Conservation (phyloP, 2,113 vertebrate species). For the Numenius arquata region DNA sequence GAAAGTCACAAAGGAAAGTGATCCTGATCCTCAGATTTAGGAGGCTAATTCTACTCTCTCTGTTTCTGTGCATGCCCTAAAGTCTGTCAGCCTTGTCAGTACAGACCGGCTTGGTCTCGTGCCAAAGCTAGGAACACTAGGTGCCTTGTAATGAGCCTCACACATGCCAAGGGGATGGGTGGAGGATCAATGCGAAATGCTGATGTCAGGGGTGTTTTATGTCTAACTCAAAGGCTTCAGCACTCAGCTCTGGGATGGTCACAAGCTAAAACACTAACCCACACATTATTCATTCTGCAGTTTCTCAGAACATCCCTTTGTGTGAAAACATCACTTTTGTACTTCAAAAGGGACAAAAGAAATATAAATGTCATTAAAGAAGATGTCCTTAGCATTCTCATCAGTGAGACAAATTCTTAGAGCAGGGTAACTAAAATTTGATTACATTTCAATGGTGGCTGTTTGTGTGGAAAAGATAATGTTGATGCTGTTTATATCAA, state of each 20-base stretch:
- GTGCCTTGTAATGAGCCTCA: conserved; percentile 4
- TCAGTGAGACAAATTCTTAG: background rate
- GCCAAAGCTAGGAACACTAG: conserved; percentile 38
- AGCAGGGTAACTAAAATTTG: background rate
- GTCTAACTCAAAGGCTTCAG: conserved; percentile 28
- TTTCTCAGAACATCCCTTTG: background rate
- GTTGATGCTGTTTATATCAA: background rate
- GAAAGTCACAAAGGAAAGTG: background rate
- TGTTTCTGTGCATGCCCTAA: background rate
- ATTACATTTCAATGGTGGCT: background rate
- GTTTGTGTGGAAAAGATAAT: background rate
- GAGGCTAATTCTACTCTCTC: background rate
- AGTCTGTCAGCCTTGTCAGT: background rate
- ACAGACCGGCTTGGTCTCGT: background rate
- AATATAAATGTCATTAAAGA: background rate
- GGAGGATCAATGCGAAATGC: background rate
- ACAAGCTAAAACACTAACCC: background rate
- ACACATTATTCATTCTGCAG: background rate
- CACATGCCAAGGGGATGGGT: background rate
- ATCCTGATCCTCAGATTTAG: background rate
- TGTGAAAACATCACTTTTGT: background rate
- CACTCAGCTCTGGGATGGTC: background rate
- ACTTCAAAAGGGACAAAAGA: background rate
- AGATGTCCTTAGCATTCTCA: background rate
- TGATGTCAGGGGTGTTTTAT: conserved; percentile 9